Base-by-base conservation (phyloP, 2,888 invertebrate genomes). In the Nasonovia ribisnigri region DNA sequence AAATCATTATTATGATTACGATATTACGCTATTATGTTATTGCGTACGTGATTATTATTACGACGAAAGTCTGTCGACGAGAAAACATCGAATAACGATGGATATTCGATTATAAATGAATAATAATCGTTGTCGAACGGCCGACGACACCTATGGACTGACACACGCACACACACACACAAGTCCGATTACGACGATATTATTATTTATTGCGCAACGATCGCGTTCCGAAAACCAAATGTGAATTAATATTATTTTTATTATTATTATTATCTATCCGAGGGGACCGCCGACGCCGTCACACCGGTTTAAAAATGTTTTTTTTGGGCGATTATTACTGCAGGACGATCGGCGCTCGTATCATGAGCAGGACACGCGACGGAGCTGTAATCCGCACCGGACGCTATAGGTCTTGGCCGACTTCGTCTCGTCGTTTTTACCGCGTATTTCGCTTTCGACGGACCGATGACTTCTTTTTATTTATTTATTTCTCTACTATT, bases 221-320 rank as follows among this genome's bases (percentile, higher is more conserved):
- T 67, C 13, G 16, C n/a, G n/a, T 67, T 67, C n/a, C 16, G n/a
- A 36, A 46, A 77, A 77, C 77, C 2, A 36, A 77, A 20, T 36
- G 42, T 77, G 77, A 77, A 36, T 77, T 77, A 20, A 36, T 77
- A 67, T 67, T 67, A 67, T 60, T n/a, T 26, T n/a, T n/a, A n/a
- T n/a, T n/a, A n/a, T n/a, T n/a, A n/a, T n/a, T 67, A 77, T 36
- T 77, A 77, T 77, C 20, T 36, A 77, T 51, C 51, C 51, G 16
- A 51, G 51, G 20, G 5, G 67, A 67, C n/a, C 67, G 67, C 67
- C 29, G 60, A 60, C 60, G 5, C n/a, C 36, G 36, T 8, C 77
- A 77, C 77, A 77, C 77, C 77, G 77, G 77, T 77, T 77, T 77
- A 77, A 77, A 77, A n/a, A n/a, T n/a, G n/a, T 77, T 20, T 77